Base-by-base conservation (phyloP, 1,140 invertebrate genomes). In the Eufriesea mexicana region DNA sequence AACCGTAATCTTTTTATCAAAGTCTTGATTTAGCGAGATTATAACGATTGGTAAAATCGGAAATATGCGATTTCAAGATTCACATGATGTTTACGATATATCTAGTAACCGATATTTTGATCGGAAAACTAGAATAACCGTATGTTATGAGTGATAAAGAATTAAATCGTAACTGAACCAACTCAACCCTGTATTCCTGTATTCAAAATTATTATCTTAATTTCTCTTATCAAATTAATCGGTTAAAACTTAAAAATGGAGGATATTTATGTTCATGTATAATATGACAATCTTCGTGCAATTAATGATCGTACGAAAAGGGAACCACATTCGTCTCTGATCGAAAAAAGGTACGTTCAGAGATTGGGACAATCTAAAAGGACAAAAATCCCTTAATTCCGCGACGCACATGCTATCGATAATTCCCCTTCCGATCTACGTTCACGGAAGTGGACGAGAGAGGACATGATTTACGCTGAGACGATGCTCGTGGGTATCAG, bases 401-500 rank as follows among this genome's bases (percentile, higher is more conserved):
- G 16, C 5, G 51, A 35, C 20, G 20, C 45, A 10, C 28, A 35
- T 23, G 79, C 8, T 47, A 67, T 55, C 73, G 72, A 76, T 82
- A 75, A 81, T 82, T 76, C 73, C 72, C 10, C 25, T 47, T 47
- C 18, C 18, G 70, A 51, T 73, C 68, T 20, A 59, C 62, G 79
- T 67, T 42, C 72, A 67, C 72, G 72, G 51, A 76, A 76, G 73
- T 54, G 73, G 71, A 82, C 72, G 72, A 42, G 59, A 59, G 73
- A 66, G 73, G 23, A 76, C 72, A 75, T 83, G 81, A 83, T 83
- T 83, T 83, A 83, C 66, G 75, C 67, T 74, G 75, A 77, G 81
- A 78, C 64, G 81, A 83, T 76, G 74, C 54, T 62, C 74, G 75
- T 70, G 55, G 81, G 74, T 83, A 77, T 77, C 75, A 70, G 74